Base-by-base conservation (phyloP, 2,113 vertebrate species). In the Nibea albiflora region DNA sequence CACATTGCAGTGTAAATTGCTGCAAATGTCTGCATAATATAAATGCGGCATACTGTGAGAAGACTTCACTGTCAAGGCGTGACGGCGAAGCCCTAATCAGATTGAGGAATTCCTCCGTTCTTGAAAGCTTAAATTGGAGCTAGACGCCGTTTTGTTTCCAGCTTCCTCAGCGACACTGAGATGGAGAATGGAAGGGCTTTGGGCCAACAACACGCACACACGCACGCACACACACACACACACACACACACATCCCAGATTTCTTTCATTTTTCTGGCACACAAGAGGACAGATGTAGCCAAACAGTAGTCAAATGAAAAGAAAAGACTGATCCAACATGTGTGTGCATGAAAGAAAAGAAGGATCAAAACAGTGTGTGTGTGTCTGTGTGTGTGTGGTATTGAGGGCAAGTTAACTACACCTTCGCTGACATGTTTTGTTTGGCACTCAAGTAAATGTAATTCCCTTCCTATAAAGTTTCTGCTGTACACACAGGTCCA, bases 101-200 rank as follows among this genome's bases (percentile, higher is more conserved):
- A 66, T 31, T 6, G 60, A 71, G 84, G 73, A 85, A 84, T 84
- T 92, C 79, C 84, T 89, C 73, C 74, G 64, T 85, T 88, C 63
- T 61, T 60, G 60, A 66, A 81, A 68, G 22, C 35, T 64, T 77
- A n/a, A 79, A 57, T 58, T 65, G 69, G 63, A 80, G 58, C 75
- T 76, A 52, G 73, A 58, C 0, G 22, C 16, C 20, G 83, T 83
- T 92, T 90, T 80, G 78, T 85, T 89, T 77, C 71, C 82, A 81
- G 76, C 83, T 89, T 91, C 85, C 89, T 86, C 46, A 26, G 39
- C 11, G n/a, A 76, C 78, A 61, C 61, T 28, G 54, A 61, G 39
- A 44, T 16, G 46, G 73, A 85, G 64, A 88, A 79, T 49, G 64
- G 35, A 39, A 64, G 16, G 79, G 67, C 28, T 53, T 44, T 6